Conservation (phyloP, 2,113 vertebrate species). For the Apistogramma diplotaenia region DNA sequence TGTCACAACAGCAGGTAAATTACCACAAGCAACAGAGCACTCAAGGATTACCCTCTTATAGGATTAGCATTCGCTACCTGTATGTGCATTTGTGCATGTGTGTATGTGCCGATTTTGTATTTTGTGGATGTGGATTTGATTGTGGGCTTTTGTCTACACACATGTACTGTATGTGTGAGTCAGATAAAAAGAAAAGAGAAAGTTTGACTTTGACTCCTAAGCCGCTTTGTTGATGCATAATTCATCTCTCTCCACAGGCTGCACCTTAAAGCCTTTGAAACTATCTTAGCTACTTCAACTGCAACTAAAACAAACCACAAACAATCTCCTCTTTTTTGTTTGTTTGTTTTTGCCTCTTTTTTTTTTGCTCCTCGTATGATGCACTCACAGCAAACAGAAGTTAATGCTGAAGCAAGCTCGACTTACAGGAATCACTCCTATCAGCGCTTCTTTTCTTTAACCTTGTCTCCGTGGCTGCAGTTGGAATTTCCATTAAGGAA, state of each 20-base stretch:
- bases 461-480: background rate
- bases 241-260: conserved; percentile 45
- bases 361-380: background rate
- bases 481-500: background rate
- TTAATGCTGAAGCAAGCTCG: background rate
- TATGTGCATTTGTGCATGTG: conserved; percentile 3
- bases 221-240: conserved; percentile 62
- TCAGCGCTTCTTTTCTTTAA: background rate
- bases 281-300: conserved; percentile 26
- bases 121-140: background rate
- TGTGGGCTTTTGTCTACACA: conserved; percentile 47
- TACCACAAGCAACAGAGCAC: conserved; percentile 64
- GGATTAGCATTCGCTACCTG: conserved; percentile 60
- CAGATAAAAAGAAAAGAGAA: conserved; percentile 53
- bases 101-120: conserved; percentile 1
- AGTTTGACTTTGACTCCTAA: conserved; percentile 60
- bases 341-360: background rate
- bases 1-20: conserved; percentile 68
- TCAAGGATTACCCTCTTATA: conserved; percentile 70
- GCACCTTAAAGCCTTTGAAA: conserved; percentile 46
- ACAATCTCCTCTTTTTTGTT: background rate
- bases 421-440: background rate
- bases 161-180: conserved; percentile 48
- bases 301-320: conserved; percentile 48
- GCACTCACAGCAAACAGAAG: conserved; percentile 14